Percentiles rank a stretch among this genome's conserved stretches.
phyloP scores from a whole-genome alignment of 2,888 invertebrate genomes.

The Idaea aversata region DNA sequence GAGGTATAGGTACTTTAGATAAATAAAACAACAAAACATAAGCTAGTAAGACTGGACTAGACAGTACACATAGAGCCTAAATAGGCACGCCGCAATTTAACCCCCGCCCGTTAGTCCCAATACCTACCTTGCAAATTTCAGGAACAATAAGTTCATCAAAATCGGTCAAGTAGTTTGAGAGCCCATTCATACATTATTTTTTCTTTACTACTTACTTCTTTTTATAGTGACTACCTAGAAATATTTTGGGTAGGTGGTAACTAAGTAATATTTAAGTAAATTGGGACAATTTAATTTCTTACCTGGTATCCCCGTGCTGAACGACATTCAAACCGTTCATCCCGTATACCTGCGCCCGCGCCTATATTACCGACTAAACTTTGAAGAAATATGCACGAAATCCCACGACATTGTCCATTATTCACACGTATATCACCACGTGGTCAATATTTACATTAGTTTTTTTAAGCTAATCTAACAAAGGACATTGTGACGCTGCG shows the following conservation, averaged over 20 bases:
- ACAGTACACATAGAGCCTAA: too few relatives aligned
- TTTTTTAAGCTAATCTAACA: conserved; percentile 30
- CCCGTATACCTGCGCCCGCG: conserved; percentile 63
- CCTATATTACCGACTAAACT: conserved; percentile 15
- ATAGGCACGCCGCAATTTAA: too few relatives aligned
- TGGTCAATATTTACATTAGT: conserved; percentile 34
- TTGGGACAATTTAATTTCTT: conserved; percentile 13
- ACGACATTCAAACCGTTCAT: conserved; percentile 70
- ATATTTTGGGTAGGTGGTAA: background rate
- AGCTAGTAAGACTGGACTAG: too few relatives aligned
- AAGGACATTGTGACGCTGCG: conserved; percentile 39
- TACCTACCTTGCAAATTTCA: too few relatives aligned
- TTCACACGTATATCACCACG: conserved; percentile 37
- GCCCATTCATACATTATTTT: too few relatives aligned
- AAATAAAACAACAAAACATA: too few relatives aligned
- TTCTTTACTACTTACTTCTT: too few relatives aligned
- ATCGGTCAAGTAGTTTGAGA: too few relatives aligned
- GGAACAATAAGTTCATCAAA: too few relatives aligned
- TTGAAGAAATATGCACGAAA: conserved; percentile 25
- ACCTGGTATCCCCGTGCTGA: conserved; percentile 50
- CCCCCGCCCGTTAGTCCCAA: too few relatives aligned
- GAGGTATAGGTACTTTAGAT: too few relatives aligned
- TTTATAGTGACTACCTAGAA: background rate
- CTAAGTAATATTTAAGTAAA: background rate
- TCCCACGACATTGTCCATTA: conserved; percentile 21